A percentile compares a stretch with the other conserved stretches of the same genome.
phyloP scores from a whole-genome alignment of 2,113 vertebrate species.

The Spermophilus dauricus region DNA sequence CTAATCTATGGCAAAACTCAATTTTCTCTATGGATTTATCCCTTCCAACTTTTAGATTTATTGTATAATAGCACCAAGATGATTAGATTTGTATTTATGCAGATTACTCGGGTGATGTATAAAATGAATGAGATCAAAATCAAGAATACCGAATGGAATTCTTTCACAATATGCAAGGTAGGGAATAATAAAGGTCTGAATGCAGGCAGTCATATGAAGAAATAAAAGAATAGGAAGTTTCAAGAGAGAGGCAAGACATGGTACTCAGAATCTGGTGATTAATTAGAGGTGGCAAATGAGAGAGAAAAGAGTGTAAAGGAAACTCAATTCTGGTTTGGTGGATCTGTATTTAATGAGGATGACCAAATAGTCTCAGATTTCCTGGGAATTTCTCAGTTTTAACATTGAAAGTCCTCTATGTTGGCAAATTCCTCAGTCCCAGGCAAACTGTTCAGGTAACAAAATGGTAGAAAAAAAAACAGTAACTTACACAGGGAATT shows the following conservation, averaged over 20 bases:
- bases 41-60: background rate
- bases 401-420: background rate
- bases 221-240: background rate
- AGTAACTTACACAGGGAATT: background rate
- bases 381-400: background rate
- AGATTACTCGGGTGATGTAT: background rate
- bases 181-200: background rate
- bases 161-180: background rate
- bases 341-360: no score
- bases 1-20: conserved; percentile 1
- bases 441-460: background rate
- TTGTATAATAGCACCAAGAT: background rate
- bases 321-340: background rate
- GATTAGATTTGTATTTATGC: background rate
- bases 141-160: background rate
- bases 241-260: background rate
- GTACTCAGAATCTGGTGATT: background rate
- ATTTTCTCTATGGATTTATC: conserved; percentile 33
- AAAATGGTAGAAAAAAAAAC: background rate
- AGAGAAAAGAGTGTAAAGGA: background rate
- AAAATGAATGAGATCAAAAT: background rate
- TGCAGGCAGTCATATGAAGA: background rate
- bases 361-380: background rate
- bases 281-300: background rate
- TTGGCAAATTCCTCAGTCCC: background rate